These are phyloP conservation scores for Microplitis mediator DNA, from an alignment of 1,140 invertebrate species.

Conservation along the genomic window DNA sequence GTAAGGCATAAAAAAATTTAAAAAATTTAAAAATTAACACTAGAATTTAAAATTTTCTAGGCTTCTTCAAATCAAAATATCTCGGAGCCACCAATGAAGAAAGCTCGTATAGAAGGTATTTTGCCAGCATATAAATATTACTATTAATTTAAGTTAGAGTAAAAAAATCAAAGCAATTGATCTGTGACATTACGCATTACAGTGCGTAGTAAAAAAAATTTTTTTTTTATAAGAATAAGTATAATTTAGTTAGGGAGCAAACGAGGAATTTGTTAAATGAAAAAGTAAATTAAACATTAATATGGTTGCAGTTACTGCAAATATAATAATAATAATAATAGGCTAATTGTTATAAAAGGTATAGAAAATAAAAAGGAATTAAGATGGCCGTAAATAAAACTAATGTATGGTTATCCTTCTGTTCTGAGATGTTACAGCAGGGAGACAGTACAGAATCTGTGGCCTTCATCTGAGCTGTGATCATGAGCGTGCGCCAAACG, in stretches of 20 bases:
- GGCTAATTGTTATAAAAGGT: slow-evolving; percentile 52
- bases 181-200: slow-evolving; percentile 11
- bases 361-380: slow-evolving; percentile 31
- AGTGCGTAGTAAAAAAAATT: slow-evolving; percentile 14
- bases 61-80: slow-evolving; percentile 43
- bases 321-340: slow-evolving; percentile 39
- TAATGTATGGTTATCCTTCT: slow-evolving; percentile 65
- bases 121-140: slow-evolving; percentile 43
- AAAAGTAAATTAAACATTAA: background rate
- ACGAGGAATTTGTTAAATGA: background rate
- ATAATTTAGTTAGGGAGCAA: background rate
- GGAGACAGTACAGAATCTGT: slow-evolving; percentile 63
- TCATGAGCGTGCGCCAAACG: slow-evolving; percentile 61
- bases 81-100: slow-evolving; percentile 50
- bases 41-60: slow-evolving; percentile 29
- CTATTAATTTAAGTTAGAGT: slow-evolving; percentile 23
- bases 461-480: slow-evolving; percentile 63
- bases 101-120: slow-evolving; percentile 57
- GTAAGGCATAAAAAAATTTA: background rate
- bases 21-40: background rate
- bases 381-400: slow-evolving; percentile 56
- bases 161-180: slow-evolving; percentile 43
- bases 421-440: slow-evolving; percentile 65
- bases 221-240: background rate
- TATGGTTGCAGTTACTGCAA: background rate